Conservation (phyloP, 2,888 invertebrate species). For the Orchestes rusci region DNA sequence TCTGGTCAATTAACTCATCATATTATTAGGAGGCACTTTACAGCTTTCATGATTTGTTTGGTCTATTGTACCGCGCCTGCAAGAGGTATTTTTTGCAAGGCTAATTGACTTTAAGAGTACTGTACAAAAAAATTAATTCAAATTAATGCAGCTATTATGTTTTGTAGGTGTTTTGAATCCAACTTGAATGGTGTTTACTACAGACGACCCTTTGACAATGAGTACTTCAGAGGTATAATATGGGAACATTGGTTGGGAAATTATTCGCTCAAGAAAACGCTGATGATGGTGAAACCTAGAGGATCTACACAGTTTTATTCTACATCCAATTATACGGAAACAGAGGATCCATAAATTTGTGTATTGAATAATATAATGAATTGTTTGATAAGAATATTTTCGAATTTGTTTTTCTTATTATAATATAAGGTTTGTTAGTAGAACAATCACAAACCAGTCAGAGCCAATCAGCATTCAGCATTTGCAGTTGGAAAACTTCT, state of each 20-base stretch:
- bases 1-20: too few relatives aligned
- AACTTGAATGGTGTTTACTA: conserved; percentile 52
- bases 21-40: too few relatives aligned
- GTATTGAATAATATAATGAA: background rate
- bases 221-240: conserved; percentile 48
- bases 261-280: conserved; percentile 47
- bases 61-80: too few relatives aligned
- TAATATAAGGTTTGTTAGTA: too few relatives aligned
- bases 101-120: too few relatives aligned
- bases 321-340: conserved; percentile 12
- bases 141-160: too few relatives aligned
- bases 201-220: conserved; percentile 41
- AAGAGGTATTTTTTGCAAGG: too few relatives aligned
- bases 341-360: conserved; percentile 25
- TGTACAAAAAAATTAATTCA: too few relatives aligned
- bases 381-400: background rate
- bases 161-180: conserved; percentile 51
- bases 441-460: too few relatives aligned
- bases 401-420: background rate
- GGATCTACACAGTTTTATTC: conserved; percentile 10
- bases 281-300: conserved; percentile 46
- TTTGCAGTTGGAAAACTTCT: too few relatives aligned
- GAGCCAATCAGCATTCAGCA: too few relatives aligned
- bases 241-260: conserved; percentile 55
- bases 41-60: too few relatives aligned